These are phyloP conservation scores for Cydia amplana DNA, from an alignment of 1,140 invertebrate species.

Conservation along the genomic window DNA sequence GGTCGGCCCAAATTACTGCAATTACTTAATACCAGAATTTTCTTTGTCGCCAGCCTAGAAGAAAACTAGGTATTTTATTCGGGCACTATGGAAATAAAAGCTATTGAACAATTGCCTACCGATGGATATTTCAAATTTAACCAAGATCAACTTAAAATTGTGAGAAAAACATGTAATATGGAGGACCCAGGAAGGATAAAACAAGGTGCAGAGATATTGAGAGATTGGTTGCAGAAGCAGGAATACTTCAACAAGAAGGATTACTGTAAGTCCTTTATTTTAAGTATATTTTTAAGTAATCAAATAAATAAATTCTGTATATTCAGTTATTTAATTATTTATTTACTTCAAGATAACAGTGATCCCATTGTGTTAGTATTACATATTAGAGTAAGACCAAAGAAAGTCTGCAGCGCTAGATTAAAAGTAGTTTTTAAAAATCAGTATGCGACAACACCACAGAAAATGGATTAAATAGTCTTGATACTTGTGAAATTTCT, in stretches of 20 bases:
- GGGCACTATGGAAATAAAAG: neutral
- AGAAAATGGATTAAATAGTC: no score
- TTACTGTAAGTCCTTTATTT: slow-evolving; percentile 46
- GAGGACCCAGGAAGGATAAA: slow-evolving; percentile 44
- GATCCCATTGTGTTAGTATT: no score
- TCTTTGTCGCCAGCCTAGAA: neutral
- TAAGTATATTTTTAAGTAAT: neutral
- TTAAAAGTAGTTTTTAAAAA: no score
- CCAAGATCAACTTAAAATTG: slow-evolving; percentile 35
- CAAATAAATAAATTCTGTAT: no score
- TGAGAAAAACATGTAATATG: slow-evolving; percentile 46
- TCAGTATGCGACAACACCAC: no score
- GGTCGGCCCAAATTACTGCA: neutral
- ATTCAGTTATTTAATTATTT: no score
- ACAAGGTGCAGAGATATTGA: slow-evolving; percentile 45
- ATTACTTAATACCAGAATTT: neutral
- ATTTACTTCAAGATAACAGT: no score
- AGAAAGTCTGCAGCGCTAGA: no score
- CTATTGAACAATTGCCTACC: slow-evolving; percentile 38
- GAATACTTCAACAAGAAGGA: slow-evolving; percentile 50
- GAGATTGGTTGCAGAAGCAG: slow-evolving; percentile 51
- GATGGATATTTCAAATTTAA: slow-evolving; percentile 41
- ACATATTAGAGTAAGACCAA: no score
- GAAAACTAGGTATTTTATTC: neutral
- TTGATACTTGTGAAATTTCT: no score